A percentile compares a stretch with the other conserved stretches of the same genome.
phyloP scores from a whole-genome alignment of 2,888 invertebrate species.

The Epinotia nisella region DNA sequence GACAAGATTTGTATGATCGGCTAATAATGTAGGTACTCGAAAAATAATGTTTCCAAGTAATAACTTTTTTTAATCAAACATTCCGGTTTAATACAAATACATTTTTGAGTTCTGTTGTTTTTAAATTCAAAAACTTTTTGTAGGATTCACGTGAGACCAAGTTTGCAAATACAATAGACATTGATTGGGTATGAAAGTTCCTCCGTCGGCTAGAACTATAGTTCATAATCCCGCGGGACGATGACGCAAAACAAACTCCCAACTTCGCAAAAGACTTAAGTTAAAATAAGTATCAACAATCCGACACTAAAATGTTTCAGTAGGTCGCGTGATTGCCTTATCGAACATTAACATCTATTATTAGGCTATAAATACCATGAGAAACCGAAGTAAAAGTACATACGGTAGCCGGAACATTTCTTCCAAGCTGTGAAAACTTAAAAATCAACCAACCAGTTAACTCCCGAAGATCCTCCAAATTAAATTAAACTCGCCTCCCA shows the following conservation, averaged over 20 bases:
- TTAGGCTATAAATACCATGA: constrained; percentile 22
- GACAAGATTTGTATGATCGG: too few relatives aligned
- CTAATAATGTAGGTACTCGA: too few relatives aligned
- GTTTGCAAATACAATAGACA: neutral
- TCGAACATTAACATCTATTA: constrained; percentile 18
- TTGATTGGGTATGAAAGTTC: constrained; percentile 5
- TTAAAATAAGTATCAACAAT: constrained; percentile 24
- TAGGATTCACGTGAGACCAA: neutral
- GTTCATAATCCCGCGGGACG: constrained; percentile 13
- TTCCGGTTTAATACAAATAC: too few relatives aligned
- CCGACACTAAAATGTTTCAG: neutral
- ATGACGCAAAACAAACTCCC: constrained; percentile 23
- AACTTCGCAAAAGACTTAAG: constrained; percentile 13
- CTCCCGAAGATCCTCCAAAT: constrained; percentile 18
- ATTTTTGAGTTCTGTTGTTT: too few relatives aligned
- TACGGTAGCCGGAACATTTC: neutral
- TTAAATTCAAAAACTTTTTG: neutral
- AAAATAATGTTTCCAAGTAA: too few relatives aligned
- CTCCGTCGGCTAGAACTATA: neutral
- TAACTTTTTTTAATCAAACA: too few relatives aligned
- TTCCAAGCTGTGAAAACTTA: neutral
- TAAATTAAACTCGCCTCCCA: constrained; percentile 12
- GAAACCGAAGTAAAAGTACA: neutral
- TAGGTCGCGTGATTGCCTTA: constrained; percentile 7
- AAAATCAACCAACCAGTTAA: constrained; percentile 5